These are phyloP conservation scores for Sminthurides bifidus DNA, from an alignment of 1,140 invertebrate species.

Conservation along the genomic window DNA sequence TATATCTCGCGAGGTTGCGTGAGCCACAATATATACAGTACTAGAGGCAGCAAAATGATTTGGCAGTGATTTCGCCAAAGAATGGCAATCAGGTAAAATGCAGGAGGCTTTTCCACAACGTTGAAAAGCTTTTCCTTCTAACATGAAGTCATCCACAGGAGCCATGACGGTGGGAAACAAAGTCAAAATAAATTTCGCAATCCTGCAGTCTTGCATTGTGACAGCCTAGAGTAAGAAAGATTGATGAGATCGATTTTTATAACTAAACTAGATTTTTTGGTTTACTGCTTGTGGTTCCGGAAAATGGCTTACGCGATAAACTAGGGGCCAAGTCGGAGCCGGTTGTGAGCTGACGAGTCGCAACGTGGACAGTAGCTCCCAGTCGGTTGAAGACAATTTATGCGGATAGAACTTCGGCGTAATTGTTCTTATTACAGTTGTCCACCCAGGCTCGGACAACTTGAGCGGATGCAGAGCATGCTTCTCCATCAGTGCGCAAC, in stretches of 20 bases:
- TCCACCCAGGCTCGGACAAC: slow-evolving; percentile 22
- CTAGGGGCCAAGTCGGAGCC: slow-evolving; percentile 56
- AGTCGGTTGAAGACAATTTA: slow-evolving; percentile 10
- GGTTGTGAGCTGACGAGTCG: slow-evolving; percentile 59
- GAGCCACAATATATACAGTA: slow-evolving; percentile 23
- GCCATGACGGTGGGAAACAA: slow-evolving; percentile 22
- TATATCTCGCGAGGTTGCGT: slow-evolving; percentile 16
- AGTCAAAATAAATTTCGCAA: slow-evolving; percentile 17
- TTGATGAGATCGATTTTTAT: background rate
- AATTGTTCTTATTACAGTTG: slow-evolving; percentile 11
- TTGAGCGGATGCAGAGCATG: slow-evolving; percentile 5
- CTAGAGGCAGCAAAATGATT: slow-evolving; percentile 25
- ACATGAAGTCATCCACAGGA: slow-evolving; percentile 19
- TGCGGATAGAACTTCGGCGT: slow-evolving; percentile 22
- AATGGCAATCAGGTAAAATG: slow-evolving; percentile 23
- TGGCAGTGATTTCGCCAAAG: slow-evolving; percentile 23
- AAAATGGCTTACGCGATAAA: slow-evolving; percentile 50
- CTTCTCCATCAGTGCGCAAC: slow-evolving; percentile 20
- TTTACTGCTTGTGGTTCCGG: background rate
- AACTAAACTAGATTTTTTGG: background rate
- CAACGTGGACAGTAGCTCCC: slow-evolving; percentile 38
- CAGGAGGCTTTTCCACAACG: slow-evolving; percentile 26
- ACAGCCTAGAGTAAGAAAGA: slow-evolving; percentile 16
- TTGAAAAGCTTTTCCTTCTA: slow-evolving; percentile 29
- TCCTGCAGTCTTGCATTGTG: slow-evolving; percentile 23